Percentiles rank a stretch among this genome's conserved stretches.
Conservation (phyloP, 1,140 invertebrate species). For the Megathymus violae region DNA sequence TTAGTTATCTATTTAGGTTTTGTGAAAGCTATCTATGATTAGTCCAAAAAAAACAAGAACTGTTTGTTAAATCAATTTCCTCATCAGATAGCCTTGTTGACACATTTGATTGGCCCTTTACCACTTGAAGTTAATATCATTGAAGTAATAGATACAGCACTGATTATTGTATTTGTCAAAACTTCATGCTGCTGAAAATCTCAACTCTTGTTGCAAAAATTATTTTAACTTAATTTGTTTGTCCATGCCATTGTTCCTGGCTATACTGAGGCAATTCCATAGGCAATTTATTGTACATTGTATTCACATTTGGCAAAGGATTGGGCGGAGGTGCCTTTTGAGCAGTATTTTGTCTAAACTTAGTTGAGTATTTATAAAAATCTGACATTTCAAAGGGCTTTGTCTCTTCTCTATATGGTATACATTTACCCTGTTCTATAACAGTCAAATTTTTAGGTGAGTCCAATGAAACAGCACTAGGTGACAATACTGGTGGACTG, state of each 20-base stretch:
- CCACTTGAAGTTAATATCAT: too few relatives aligned
- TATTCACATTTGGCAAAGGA: slow-evolving; percentile 52
- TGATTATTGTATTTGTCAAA: too few relatives aligned
- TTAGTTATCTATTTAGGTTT: too few relatives aligned
- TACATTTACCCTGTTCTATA: slow-evolving; percentile 93
- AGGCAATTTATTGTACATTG: slow-evolving; percentile 67
- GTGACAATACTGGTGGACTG: slow-evolving; percentile 71
- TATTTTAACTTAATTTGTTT: slow-evolving; percentile 46
- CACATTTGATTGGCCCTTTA: too few relatives aligned
- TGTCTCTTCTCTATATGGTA: slow-evolving; percentile 95
- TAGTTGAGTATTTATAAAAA: slow-evolving; percentile 98
- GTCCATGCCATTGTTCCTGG: slow-evolving; percentile 69
- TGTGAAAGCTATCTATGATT: too few relatives aligned
- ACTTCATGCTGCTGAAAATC: too few relatives aligned
- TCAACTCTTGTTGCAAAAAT: neutral
- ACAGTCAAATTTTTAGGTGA: slow-evolving; percentile 92
- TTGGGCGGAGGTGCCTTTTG: slow-evolving; percentile 52
- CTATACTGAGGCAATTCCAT: slow-evolving; percentile 67
- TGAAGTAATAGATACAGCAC: too few relatives aligned
- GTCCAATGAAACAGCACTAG: slow-evolving; percentile 86
- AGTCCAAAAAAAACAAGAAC: too few relatives aligned
- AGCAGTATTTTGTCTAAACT: slow-evolving; percentile 88
- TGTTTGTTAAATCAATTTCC: too few relatives aligned
- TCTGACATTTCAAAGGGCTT: slow-evolving; percentile 99
- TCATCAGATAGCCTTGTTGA: too few relatives aligned